Conservation (phyloP, 2,797 vertebrate species). For the Epinephelus coioides region DNA sequence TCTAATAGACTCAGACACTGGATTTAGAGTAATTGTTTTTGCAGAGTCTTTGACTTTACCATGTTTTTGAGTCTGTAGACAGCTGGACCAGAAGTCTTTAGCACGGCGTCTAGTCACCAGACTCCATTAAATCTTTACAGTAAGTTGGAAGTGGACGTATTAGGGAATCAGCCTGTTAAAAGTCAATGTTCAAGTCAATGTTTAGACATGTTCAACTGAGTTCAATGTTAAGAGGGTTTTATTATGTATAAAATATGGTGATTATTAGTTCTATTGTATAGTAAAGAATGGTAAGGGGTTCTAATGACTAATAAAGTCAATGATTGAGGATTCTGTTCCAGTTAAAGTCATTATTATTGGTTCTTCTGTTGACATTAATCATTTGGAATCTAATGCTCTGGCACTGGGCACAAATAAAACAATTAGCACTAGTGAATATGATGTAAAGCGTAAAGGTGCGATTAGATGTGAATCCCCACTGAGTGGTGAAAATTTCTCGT, state of each 20-base stretch:
- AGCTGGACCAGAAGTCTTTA: background rate
- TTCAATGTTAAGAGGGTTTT: background rate
- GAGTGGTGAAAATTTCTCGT: no score
- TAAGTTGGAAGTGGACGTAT: background rate
- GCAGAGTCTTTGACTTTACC: slow-evolving; percentile 2
- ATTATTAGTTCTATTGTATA: background rate
- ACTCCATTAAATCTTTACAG: background rate
- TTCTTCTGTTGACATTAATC: background rate
- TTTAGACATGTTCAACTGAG: background rate
- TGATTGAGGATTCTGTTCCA: background rate
- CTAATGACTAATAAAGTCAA: background rate
- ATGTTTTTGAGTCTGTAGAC: background rate
- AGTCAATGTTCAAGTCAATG: background rate
- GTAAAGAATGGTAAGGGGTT: background rate
- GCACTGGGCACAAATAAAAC: no score
- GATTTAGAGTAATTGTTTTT: slow-evolving; percentile 8
- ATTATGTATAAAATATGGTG: background rate
- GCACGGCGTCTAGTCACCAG: background rate
- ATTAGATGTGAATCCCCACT: no score
- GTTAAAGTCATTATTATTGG: background rate
- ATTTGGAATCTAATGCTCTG: background rate
- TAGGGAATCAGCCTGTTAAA: background rate
- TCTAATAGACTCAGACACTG: slow-evolving; percentile 12
- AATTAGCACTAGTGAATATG: no score
- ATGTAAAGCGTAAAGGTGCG: no score